These are phyloP conservation scores for Epinotia ramella DNA, from an alignment of 2,888 invertebrate species.

Conservation along the genomic window DNA sequence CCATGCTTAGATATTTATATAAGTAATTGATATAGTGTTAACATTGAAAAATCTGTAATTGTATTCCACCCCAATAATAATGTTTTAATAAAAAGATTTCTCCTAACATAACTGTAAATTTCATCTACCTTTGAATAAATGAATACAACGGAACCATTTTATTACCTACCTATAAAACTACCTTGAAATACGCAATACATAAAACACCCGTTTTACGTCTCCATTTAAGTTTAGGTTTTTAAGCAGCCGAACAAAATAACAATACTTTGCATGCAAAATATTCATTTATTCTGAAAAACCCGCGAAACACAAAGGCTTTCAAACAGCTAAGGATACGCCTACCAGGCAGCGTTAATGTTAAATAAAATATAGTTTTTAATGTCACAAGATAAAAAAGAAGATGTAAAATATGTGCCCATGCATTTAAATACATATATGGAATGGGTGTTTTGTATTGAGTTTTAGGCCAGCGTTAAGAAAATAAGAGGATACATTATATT, in stretches of 20 bases:
- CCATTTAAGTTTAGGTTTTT: constrained; percentile 22
- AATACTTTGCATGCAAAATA: constrained; percentile 43
- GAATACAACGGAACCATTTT: background rate
- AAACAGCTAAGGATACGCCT: constrained; percentile 34
- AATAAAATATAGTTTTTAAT: background rate
- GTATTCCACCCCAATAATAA: too few species aligned
- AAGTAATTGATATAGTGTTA: too few species aligned
- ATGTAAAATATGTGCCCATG: too few species aligned
- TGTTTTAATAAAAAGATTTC: too few species aligned
- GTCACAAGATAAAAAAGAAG: too few species aligned
- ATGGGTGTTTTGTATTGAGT: too few species aligned
- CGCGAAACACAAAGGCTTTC: constrained; percentile 41
- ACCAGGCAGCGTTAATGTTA: background rate
- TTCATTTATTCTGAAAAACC: constrained; percentile 45
- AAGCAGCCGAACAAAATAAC: constrained; percentile 28
- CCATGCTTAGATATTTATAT: too few species aligned
- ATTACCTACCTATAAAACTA: background rate
- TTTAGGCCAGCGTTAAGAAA: too few species aligned
- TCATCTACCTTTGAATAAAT: background rate
- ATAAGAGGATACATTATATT: too few species aligned
- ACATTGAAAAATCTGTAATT: too few species aligned
- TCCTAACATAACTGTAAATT: background rate
- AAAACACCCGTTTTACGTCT: background rate
- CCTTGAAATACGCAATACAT: background rate
- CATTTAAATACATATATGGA: too few species aligned